Conservation (phyloP, 2,797 vertebrate species). For the Loris lydekkerianus region DNA sequence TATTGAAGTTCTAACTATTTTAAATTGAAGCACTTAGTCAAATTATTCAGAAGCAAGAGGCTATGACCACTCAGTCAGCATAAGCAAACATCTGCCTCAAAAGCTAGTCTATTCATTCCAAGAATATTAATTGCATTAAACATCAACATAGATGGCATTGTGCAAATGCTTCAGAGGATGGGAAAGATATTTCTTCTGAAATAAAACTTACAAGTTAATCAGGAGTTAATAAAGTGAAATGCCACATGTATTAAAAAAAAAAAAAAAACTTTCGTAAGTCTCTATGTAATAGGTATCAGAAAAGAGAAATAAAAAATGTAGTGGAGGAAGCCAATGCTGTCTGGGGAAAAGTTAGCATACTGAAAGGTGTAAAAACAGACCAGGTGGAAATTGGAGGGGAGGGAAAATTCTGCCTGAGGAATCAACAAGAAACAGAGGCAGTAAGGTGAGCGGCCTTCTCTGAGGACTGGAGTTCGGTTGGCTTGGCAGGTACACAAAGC, state of each 20-base stretch:
- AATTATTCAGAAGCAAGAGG: neutral
- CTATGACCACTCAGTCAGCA: neutral
- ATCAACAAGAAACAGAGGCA: neutral
- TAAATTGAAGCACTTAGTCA: neutral
- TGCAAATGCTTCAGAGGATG: neutral
- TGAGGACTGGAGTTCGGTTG: neutral
- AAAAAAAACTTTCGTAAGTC: neutral
- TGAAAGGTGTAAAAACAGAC: neutral
- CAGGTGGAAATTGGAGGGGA: neutral
- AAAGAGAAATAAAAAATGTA: neutral
- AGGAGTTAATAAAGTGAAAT: neutral
- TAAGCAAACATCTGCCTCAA: neutral
- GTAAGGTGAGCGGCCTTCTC: neutral
- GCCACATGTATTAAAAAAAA: neutral
- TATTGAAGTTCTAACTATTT: neutral
- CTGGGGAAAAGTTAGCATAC: neutral
- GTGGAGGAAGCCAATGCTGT: neutral
- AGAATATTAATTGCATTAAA: neutral
- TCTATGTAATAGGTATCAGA: slow-evolving; percentile 19
- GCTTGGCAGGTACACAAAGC: neutral
- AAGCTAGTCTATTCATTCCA: neutral
- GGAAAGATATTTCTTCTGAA: neutral
- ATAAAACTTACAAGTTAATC: neutral
- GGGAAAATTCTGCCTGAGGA: neutral
- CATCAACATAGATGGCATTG: neutral